phyloP scores from a whole-genome alignment of 64 coral and sea anemone genomes.

The Pachyseris speciosa region DNA sequence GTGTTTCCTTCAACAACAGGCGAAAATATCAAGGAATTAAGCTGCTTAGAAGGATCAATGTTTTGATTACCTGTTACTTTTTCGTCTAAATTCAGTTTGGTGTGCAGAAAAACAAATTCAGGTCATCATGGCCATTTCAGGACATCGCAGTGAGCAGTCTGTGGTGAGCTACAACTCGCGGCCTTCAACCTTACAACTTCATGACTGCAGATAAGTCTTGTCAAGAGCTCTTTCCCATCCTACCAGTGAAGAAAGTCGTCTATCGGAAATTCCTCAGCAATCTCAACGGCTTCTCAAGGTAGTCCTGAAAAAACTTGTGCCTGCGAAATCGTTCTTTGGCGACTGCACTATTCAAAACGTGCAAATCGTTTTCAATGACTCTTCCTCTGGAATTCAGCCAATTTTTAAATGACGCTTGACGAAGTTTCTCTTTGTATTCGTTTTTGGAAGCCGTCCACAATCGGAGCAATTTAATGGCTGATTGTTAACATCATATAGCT shows the following conservation, averaged over 20 bases:
- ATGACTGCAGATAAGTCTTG: background rate
- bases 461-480: too few relatives aligned
- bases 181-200: background rate
- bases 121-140: background rate
- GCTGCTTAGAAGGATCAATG: too few relatives aligned
- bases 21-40: too few relatives aligned
- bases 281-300: background rate
- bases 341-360: constrained; percentile 22
- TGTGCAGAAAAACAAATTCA: background rate
- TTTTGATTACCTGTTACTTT: too few relatives aligned
- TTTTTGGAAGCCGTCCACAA: too few relatives aligned
- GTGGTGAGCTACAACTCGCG: constrained; percentile 4
- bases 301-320: background rate
- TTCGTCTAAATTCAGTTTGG: too few relatives aligned
- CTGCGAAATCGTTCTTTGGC: background rate
- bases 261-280: background rate
- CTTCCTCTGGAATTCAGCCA: background rate
- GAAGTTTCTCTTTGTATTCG: too few relatives aligned
- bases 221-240: background rate
- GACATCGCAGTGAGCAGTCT: background rate
- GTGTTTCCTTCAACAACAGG: too few relatives aligned
- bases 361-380: constrained; percentile 13
- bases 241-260: background rate
- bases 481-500: too few relatives aligned
- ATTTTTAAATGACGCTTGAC: background rate